Conservation (phyloP, 1,140 invertebrate species). For the Periplaneta americana region DNA sequence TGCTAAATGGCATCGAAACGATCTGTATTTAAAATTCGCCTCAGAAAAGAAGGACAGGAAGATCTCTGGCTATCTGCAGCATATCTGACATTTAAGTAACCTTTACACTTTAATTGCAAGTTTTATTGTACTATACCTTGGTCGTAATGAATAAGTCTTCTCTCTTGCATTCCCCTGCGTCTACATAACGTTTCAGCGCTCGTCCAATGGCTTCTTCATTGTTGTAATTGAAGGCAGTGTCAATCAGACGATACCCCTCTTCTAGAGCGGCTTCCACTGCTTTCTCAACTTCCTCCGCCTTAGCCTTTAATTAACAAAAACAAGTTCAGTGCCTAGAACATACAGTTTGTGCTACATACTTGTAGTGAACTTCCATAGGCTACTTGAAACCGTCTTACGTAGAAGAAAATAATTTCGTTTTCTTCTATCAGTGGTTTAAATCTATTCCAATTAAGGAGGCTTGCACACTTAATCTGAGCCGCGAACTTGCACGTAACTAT, state of each 20-base stretch:
- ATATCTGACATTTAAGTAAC: background rate
- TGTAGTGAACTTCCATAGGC: background rate
- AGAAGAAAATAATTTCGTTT: background rate
- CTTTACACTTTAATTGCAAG: background rate
- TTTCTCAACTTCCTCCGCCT: slow-evolving; percentile 60
- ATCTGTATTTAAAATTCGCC: too few species aligned
- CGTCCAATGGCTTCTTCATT: slow-evolving; percentile 77
- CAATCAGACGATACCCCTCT: slow-evolving; percentile 69
- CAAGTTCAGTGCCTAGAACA: background rate
- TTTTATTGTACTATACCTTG: slow-evolving; percentile 50
- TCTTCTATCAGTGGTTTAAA: background rate
- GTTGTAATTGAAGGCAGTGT: slow-evolving; percentile 74
- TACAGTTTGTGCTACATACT: background rate
- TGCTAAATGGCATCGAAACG: too few species aligned
- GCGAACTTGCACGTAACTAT: too few species aligned
- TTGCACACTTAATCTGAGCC: too few species aligned
- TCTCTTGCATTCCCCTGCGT: slow-evolving; percentile 57
- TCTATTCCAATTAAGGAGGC: too few species aligned
- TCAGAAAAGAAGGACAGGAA: too few species aligned
- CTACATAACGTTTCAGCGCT: slow-evolving; percentile 67
- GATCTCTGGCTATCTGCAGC: too few species aligned
- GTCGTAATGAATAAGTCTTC: slow-evolving; percentile 78
- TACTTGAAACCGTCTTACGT: background rate
- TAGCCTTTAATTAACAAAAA: slow-evolving; percentile 43
- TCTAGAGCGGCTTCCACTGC: slow-evolving; percentile 58